phyloP scores from a whole-genome alignment of 2,113 vertebrate genomes.

The Thunnus maccoyii region DNA sequence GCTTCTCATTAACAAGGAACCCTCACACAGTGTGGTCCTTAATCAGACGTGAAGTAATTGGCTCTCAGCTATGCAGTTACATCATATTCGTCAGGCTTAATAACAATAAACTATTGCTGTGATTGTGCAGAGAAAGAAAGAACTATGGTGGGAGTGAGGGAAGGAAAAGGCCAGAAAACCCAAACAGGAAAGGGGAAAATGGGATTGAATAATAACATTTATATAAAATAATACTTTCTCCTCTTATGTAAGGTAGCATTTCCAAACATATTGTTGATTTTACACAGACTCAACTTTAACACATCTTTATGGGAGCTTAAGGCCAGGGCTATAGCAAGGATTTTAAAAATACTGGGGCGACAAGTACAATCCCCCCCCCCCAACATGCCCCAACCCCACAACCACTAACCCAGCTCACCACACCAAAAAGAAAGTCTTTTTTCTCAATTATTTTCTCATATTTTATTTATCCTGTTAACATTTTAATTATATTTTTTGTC shows the following conservation, averaged over 20 bases:
- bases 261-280: not conserved
- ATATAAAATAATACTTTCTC: not conserved
- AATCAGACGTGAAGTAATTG: constrained; percentile 18
- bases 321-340: no score
- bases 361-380: no score
- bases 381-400: no score
- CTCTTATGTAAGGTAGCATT: not conserved
- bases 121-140: not conserved
- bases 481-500: no score
- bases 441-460: no score
- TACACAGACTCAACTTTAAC: not conserved
- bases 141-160: not conserved
- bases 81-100: not conserved
- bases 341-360: no score
- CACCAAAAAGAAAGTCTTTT: no score
- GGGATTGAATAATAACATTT: not conserved
- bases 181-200: not conserved
- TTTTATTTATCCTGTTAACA: no score
- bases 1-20: constrained; percentile 27
- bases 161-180: not conserved
- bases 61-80: constrained; percentile 24
- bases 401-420: no score
- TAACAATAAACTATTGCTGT: not conserved
- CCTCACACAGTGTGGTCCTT: not conserved
- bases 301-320: not conserved